Percentiles rank a stretch among this genome's conserved stretches.
Evolutionary conservation across 2,113 vertebrate species (phyloP).

Genomic region (Urocynchramus pylzowi): DNA sequence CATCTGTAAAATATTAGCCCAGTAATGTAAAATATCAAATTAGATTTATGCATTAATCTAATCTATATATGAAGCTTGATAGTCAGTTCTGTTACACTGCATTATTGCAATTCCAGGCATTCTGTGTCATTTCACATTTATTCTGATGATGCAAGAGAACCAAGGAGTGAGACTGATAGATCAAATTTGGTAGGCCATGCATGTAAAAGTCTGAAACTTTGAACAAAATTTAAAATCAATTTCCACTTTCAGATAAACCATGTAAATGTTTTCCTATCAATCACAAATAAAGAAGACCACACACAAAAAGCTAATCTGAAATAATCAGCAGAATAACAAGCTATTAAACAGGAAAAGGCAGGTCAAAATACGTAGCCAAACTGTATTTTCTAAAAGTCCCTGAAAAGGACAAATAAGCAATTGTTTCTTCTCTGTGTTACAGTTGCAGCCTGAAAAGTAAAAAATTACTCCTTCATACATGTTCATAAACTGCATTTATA

Average conservation of each 20-base stretch:
- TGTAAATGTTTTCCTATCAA: not conserved
- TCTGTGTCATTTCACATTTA: conserved; percentile 1
- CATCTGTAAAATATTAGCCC: conserved; percentile 60
- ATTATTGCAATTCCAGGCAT: conserved; percentile 23
- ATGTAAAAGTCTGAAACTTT: not conserved
- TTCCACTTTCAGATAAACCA: not conserved
- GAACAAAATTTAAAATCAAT: not conserved
- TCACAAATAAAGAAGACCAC: not conserved
- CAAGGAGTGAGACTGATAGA: not conserved
- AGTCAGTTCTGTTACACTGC: conserved; percentile 13
- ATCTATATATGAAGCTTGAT: conserved; percentile 35
- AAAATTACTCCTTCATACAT: not conserved
- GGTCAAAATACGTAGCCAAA: not conserved
- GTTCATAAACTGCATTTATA: conserved; percentile 30
- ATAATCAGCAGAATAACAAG: not conserved
- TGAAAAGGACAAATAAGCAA: conserved; percentile 15
- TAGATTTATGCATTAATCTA: conserved; percentile 44
- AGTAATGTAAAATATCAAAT: conserved; percentile 40
- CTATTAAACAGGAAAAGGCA: not conserved
- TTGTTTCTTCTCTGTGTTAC: not conserved
- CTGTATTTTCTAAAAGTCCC: not conserved
- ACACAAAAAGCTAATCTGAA: not conserved
- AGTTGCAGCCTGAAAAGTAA: not conserved
- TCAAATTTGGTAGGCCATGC: not conserved
- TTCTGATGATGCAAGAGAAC: not conserved